A percentile compares a stretch with the other conserved stretches of the same genome.
Evolutionary conservation across 2,888 invertebrate genomes (phyloP).

Genomic region (Phaonia tiefii): DNA sequence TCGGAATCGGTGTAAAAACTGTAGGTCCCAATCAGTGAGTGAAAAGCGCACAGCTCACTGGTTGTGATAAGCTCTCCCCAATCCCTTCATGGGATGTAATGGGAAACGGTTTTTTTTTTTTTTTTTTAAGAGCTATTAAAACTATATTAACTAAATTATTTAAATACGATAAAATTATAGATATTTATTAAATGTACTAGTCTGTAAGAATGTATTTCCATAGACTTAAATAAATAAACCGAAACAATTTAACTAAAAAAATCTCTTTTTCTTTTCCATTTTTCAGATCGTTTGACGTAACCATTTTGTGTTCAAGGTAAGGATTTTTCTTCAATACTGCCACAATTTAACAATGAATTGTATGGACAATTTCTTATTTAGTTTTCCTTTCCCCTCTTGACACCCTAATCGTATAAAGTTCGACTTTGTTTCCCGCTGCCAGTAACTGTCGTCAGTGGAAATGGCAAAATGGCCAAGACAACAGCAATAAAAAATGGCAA

Average conservation of each 20-base stretch:
- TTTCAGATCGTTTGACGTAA: background rate
- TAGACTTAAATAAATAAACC: background rate
- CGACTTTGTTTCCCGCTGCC: slow-evolving; percentile 3
- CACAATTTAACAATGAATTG: slow-evolving; percentile 23
- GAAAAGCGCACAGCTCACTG: too few relatives aligned
- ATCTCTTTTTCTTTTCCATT: background rate
- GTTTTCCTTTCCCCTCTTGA: background rate
- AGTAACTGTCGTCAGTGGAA: slow-evolving; percentile 26
- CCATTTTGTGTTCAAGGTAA: slow-evolving; percentile 13
- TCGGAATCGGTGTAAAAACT: too few relatives aligned
- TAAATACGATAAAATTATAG: too few relatives aligned
- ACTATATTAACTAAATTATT: slow-evolving; percentile 21
- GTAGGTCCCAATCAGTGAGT: too few relatives aligned
- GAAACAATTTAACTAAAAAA: slow-evolving; percentile 10
- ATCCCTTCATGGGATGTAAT: too few relatives aligned
- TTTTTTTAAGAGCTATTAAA: too few relatives aligned
- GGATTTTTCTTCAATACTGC: background rate
- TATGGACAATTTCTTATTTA: slow-evolving; percentile 17
- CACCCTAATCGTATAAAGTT: background rate
- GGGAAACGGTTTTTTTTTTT: too few relatives aligned
- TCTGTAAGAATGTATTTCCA: too few relatives aligned
- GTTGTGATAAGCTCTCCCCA: too few relatives aligned
- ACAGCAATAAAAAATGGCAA: slow-evolving; percentile 42
- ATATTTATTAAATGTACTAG: too few relatives aligned
- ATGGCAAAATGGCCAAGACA: slow-evolving; percentile 41